Percentiles rank a stretch among this genome's conserved stretches.
phyloP scores from a whole-genome alignment of 2,888 invertebrate genomes.

The Phrixothrix hirtus region DNA sequence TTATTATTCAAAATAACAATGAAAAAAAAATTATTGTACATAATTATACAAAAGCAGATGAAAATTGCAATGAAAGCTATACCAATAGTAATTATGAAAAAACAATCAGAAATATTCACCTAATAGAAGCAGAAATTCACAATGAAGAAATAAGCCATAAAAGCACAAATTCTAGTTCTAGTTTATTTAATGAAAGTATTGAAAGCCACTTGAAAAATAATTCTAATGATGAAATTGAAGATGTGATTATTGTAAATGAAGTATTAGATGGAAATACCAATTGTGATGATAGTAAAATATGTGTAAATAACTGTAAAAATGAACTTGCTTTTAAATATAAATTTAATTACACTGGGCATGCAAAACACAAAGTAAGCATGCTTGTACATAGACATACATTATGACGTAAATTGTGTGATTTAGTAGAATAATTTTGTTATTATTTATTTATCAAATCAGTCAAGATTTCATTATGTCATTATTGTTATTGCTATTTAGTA shows the following conservation, averaged over 20 bases:
- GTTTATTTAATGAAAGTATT: conserved; percentile 8
- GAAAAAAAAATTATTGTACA: background rate
- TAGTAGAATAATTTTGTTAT: too few relatives aligned
- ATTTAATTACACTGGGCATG: conserved; percentile 42
- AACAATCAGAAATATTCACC: conserved; percentile 22
- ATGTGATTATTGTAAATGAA: conserved; percentile 26
- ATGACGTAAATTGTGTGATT: conserved; percentile 48
- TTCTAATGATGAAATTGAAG: conserved; percentile 14
- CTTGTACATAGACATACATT: conserved; percentile 56
- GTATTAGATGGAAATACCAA: conserved; percentile 17
- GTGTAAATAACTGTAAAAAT: conserved; percentile 14
- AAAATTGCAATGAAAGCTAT: background rate
- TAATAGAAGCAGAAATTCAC: conserved; percentile 34
- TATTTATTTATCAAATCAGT: too few relatives aligned
- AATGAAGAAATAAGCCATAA: conserved; percentile 30
- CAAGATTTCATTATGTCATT: too few relatives aligned
- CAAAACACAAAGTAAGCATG: conserved; percentile 49
- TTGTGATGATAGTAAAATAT: conserved; percentile 25
- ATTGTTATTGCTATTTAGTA: too few relatives aligned
- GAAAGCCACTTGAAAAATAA: conserved; percentile 10
- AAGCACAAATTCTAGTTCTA: conserved; percentile 16
- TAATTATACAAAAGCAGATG: background rate
- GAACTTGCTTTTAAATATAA: conserved; percentile 39
- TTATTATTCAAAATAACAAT: background rate
- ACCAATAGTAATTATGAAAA: conserved; percentile 2